Base-by-base conservation (phyloP, 2,113 vertebrate species). In the Hoplias malabaricus region DNA sequence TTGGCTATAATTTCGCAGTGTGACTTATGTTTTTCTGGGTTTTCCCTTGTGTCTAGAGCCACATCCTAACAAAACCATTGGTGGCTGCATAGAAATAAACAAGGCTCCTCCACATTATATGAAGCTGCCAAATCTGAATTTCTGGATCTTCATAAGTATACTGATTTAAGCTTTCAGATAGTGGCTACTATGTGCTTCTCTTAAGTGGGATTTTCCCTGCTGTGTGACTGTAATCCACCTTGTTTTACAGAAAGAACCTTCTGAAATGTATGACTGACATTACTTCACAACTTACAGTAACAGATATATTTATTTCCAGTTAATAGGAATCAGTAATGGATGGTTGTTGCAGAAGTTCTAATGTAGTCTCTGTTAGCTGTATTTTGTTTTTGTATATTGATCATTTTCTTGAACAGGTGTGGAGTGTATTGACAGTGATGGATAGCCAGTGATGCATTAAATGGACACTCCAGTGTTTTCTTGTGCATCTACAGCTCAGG, bases 381-480 rank as follows among this genome's bases (percentile, higher is more conserved):
- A n/a, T n/a, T n/a, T n/a, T n/a, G n/a, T n/a, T n/a, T n/a, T n/a
- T n/a, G n/a, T n/a, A n/a, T n/a, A n/a, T n/a, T n/a, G n/a, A n/a
- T 69, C 27, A n/a, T 69, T 61, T 61, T 69, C 40, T 42, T 21
- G 69, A 66, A 77, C 66, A 69, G 66, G 31, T 77, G 31, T 59
- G 40, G 75, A 61, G 66, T 75, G 36, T 0, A 27, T 21, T 50
- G 34, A 14, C 10, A 13, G 10, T 12, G 43, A 29, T 29, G 33
- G 31, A 40, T 25, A 36, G 63, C 43, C 12, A 65, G 14, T 27
- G 13, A 13, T 75, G 29, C 38, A 29, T 29, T 59, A 29, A 3
- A 7, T 2, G 5, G n/a, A n/a, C 4, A 11, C 11, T 43, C 13
- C 11, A 12, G 12, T 13, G 2, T 43, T 13, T 43, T 43, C 4